phyloP scores from a whole-genome alignment of 2,797 vertebrate species.

The Rachycentron canadum region DNA sequence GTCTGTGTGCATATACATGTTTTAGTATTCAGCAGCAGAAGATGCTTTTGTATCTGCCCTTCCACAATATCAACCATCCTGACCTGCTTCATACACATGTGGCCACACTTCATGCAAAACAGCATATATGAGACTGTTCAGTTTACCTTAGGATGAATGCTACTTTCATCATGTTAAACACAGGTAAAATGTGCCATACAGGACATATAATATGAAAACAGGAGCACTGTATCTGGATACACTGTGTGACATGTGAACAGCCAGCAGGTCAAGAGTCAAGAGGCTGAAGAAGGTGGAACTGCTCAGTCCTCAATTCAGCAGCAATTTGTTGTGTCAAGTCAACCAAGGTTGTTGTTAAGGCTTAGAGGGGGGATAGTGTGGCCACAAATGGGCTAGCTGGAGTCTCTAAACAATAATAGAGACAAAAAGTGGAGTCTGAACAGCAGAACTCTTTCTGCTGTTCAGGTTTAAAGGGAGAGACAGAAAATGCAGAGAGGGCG shows the following conservation, averaged over 20 bases:
- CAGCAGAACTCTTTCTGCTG: too few relatives aligned
- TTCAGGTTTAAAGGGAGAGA: conserved; percentile 13
- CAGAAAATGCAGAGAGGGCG: neutral
- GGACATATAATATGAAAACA: neutral
- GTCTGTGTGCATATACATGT: neutral
- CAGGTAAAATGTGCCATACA: neutral
- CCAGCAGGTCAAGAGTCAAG: conserved; percentile 37
- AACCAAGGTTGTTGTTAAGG: conserved; percentile 18
- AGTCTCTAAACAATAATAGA: too few relatives aligned
- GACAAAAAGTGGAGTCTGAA: neutral
- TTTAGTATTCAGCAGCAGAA: conserved; percentile 8
- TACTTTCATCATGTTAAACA: too few relatives aligned
- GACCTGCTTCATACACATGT: conserved; percentile 6
- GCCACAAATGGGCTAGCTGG: neutral
- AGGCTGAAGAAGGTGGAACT: conserved; percentile 34
- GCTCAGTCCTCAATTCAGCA: conserved; percentile 49
- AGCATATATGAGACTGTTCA: neutral
- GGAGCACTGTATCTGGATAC: neutral
- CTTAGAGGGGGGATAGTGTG: neutral
- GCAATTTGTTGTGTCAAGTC: conserved; percentile 51
- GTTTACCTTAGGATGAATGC: neutral
- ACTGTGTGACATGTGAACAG: conserved; percentile 23
- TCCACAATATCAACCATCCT: neutral
- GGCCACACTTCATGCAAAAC: neutral
- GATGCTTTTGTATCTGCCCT: conserved; percentile 27